phyloP scores from a whole-genome alignment of 2,113 vertebrate species.

The Bagarius yarrelli region DNA sequence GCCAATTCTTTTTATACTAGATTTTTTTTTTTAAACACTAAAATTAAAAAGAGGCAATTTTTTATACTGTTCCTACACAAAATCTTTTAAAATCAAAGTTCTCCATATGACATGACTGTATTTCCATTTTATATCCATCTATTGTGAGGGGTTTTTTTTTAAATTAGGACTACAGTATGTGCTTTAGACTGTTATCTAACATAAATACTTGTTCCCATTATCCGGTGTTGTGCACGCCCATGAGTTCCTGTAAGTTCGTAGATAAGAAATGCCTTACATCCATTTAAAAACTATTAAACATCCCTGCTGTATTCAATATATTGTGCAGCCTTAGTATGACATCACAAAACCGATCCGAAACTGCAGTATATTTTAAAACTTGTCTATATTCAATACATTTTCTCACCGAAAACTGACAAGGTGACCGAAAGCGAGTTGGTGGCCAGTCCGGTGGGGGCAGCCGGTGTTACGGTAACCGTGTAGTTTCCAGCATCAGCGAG shows the following conservation, averaged over 20 bases:
- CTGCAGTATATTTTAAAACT: not conserved
- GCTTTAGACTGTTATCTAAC: not conserved
- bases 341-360: not conserved
- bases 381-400: not conserved
- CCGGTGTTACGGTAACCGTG: slow-evolving; percentile 62
- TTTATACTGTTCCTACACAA: too few relatives aligned
- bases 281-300: not conserved
- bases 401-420: slow-evolving; percentile 72
- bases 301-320: not conserved
- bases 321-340: too few relatives aligned
- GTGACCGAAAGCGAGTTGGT: slow-evolving; percentile 55
- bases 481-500: slow-evolving; percentile 66
- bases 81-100: not conserved
- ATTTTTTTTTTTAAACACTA: too few relatives aligned
- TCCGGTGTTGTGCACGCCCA: not conserved
- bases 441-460: slow-evolving; percentile 43
- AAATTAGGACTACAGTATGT: not conserved
- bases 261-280: not conserved
- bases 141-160: not conserved
- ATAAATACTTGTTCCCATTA: not conserved
- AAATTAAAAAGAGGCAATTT: too few relatives aligned
- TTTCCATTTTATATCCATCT: not conserved
- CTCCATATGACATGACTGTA: not conserved
- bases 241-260: not conserved
- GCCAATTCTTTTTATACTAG: too few relatives aligned